Conservation (phyloP, 2,888 invertebrate genomes). For the Dyspetes luteomarginatus region DNA sequence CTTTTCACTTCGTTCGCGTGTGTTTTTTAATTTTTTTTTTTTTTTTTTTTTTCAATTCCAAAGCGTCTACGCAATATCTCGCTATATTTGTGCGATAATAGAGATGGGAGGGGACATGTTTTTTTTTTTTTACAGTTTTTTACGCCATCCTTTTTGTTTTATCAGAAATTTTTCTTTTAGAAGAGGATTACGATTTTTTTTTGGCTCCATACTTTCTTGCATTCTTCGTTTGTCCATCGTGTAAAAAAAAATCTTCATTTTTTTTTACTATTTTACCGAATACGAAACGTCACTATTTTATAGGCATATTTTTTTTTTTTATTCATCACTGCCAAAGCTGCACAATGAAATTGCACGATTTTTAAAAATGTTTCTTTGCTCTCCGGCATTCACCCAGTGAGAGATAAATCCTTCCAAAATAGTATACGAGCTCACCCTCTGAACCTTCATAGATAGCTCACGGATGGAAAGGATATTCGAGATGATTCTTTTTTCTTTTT, state of each 20-base stretch:
- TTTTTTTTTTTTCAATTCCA: constrained; percentile 47
- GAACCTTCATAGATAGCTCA: constrained; percentile 29
- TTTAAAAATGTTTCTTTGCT: neutral
- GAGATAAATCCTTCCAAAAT: constrained; percentile 47
- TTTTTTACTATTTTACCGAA: neutral
- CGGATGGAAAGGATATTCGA: constrained; percentile 27
- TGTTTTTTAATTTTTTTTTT: constrained; percentile 31
- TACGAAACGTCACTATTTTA: too few species aligned
- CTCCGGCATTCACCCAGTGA: neutral
- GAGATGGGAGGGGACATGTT: neutral
- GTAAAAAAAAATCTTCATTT: neutral
- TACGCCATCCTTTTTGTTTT: too few species aligned
- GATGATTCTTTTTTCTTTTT: constrained; percentile 42
- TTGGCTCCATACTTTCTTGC: too few species aligned
- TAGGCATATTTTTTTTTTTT: neutral
- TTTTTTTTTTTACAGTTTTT: neutral
- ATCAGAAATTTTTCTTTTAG: too few species aligned
- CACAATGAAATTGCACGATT: neutral
- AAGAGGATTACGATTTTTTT: neutral
- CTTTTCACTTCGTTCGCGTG: constrained; percentile 28
- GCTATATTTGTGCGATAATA: neutral
- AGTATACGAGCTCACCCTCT: constrained; percentile 18
- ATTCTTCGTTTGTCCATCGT: too few species aligned
- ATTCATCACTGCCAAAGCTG: neutral
- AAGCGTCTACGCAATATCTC: constrained; percentile 10